Evolutionary conservation across 2,113 vertebrate species (phyloP), one percentile per base, ranked within the genome.

Genomic region (Scomber colias): DNA sequence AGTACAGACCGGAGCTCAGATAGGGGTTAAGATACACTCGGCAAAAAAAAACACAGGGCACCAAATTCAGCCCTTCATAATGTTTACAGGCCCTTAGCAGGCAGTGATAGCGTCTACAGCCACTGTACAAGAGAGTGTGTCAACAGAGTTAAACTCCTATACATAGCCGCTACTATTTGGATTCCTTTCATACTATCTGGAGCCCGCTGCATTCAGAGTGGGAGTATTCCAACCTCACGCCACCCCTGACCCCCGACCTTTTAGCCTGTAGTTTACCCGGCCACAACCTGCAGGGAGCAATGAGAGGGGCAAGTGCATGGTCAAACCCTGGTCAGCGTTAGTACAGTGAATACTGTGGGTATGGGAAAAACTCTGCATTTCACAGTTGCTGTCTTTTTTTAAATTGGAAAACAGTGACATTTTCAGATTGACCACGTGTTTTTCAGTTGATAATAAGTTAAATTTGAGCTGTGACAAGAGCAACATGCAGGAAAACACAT

Each of bases 151-250:
- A 14, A 19, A 21, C 53, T 56, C 19, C 66, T 48, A 45, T 80
- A 71, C 75, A 62, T 57, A 84, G 68, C 60, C 68, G 57, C 64
- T 54, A 56, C 65, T 55, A 13, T 74, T 66, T 62, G 68, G 65
- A 74, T 81, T 82, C 79, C 71, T 78, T 66, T 49, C 64, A 78
- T 60, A 54, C 65, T 63, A 65, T 84, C 76, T 71, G 68, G 67
- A 84, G 57, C 70, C 61, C 27, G 59, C 73, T 72, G 15, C 61
- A 50, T 49, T 74, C 65, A 73, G 65, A 71, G 65, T 19, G 46
- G 46, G 54, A 55, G 85, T 90, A 89, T 93, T 92, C 88, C 78
- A 61, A 77, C 80, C 82, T 81, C 65, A 65, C 78, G 54, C 46
- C 57, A 81, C 16, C 40, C 67, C 64, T 81, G 79, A 90, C 81